These are phyloP conservation scores for Drosophila ercepeae DNA, from an alignment of 1,140 invertebrate species.

Conservation along the genomic window DNA sequence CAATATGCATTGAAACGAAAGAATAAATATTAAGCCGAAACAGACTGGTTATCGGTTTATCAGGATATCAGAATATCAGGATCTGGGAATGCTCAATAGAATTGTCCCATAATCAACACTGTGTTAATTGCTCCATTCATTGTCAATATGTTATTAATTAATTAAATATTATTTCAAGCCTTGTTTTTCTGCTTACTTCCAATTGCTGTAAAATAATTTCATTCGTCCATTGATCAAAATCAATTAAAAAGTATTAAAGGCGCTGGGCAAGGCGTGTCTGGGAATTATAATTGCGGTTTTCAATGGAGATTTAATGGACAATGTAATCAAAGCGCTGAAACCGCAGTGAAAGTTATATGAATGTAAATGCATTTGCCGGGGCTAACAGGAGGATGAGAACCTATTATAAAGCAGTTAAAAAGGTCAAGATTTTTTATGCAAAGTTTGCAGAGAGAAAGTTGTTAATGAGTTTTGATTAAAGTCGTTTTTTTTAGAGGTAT, in stretches of 20 bases:
- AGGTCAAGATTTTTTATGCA: background rate
- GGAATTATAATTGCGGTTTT: constrained; percentile 39
- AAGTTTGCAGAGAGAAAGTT: background rate
- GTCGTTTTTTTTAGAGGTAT: background rate
- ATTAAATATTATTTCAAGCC: constrained; percentile 65
- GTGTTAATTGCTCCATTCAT: constrained; percentile 70
- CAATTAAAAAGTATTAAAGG: constrained; percentile 63
- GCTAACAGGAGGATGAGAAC: background rate
- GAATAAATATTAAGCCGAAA: constrained; percentile 21
- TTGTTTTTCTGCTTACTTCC: constrained; percentile 13
- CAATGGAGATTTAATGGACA: constrained; percentile 42
- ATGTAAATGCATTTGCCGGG: background rate
- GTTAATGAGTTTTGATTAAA: background rate
- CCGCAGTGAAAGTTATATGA: constrained; percentile 9
- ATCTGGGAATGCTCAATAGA: constrained; percentile 41
- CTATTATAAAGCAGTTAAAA: background rate
- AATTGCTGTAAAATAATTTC: constrained; percentile 33
- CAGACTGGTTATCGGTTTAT: constrained; percentile 30
- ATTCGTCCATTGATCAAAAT: constrained; percentile 60
- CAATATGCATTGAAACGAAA: constrained; percentile 43
- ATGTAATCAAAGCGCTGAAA: constrained; percentile 37
- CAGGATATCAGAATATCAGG: constrained; percentile 1
- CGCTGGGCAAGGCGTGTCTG: constrained; percentile 12
- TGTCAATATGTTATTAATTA: constrained; percentile 73
- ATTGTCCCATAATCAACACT: constrained; percentile 55